Base-by-base conservation (phyloP, 2,888 invertebrate genomes). In the Xanthia togata region DNA sequence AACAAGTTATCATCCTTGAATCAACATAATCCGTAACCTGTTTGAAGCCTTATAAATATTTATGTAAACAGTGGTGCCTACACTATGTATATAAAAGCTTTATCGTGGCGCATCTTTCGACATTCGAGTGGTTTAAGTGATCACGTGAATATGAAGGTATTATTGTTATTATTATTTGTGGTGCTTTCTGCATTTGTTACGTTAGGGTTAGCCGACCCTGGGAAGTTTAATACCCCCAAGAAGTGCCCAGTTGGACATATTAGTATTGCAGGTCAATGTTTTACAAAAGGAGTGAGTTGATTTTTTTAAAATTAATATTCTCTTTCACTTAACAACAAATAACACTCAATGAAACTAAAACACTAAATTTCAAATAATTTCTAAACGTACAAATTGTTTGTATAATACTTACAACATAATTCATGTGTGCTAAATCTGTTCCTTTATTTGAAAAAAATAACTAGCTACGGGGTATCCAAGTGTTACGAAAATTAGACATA, bases 131-230 rank as follows among this genome's bases (percentile, higher is more conserved):
- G 9, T 84, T 50, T 60, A 53, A n/a, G n/a, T 76, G 64, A 73
- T 41, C 57, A 35, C 38, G 85, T 81, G 53, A 82, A 63, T 47
- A 82, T 82, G 82, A 81, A 85, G 76, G n/a, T n/a, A n/a, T n/a
- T n/a, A n/a, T 50, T 47, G 26, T 82, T 76, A 0, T 23, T 85
- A 26, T 76, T 85, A 20, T 85, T 82, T 47, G 23, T 85, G 55
- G 76, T 82, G 76, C 50, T 82, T 11, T 35, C 70, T 0, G 82
- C 67, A 12, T 62, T 82, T 9, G 70, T 41, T 14, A 35, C 55
- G 26, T 55, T 73, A 47, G 69, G 72, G n/a, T 47, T 75, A 17
- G 67, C 76, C 3, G 23, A 69, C 35, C 72, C 62, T 38, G 71
- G 35, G 12, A 82, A 71, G 57, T 82, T 81, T 65, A 75, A 17